Evolutionary conservation across 2,113 vertebrate genomes (phyloP).

Genomic region (Melanerpes formicivorus): DNA sequence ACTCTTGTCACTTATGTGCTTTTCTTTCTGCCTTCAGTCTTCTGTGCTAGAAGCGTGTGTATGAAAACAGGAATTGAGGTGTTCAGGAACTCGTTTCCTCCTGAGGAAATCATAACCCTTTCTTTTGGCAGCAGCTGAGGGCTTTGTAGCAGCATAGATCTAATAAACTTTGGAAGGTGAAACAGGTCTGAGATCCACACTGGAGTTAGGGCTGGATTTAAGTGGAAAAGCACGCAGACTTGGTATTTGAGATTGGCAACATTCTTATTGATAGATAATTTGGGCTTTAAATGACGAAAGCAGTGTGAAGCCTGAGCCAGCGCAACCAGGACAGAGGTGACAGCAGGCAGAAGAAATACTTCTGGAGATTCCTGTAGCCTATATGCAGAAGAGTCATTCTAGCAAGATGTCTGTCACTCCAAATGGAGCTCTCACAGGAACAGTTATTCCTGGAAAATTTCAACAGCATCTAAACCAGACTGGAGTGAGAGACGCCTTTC

Average conservation of each 20-base stretch:
- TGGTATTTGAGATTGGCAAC: neutral
- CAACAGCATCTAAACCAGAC: neutral
- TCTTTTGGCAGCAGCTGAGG: neutral
- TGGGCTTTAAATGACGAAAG: neutral
- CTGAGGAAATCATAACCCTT: neutral
- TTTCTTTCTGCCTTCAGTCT: neutral
- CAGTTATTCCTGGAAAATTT: neutral
- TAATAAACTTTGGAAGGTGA: neutral
- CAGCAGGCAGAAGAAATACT: neutral
- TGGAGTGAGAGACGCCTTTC: neutral
- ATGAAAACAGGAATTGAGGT: conserved; percentile 18
- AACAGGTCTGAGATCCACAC: neutral
- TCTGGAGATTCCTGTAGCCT: neutral
- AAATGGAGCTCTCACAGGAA: neutral
- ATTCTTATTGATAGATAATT: neutral
- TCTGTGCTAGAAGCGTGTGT: neutral
- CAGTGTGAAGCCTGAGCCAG: neutral
- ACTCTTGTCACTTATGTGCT: conserved; percentile 8
- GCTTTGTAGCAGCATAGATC: neutral
- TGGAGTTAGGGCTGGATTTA: neutral
- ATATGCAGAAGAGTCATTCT: neutral
- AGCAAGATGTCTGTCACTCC: neutral
- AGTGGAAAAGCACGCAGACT: neutral
- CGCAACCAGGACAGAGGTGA: neutral
- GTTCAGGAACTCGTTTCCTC: neutral